Percentiles rank a stretch among this genome's conserved stretches.
Evolutionary conservation across 2,113 vertebrate species (phyloP).

Genomic region (Anser cygnoides): DNA sequence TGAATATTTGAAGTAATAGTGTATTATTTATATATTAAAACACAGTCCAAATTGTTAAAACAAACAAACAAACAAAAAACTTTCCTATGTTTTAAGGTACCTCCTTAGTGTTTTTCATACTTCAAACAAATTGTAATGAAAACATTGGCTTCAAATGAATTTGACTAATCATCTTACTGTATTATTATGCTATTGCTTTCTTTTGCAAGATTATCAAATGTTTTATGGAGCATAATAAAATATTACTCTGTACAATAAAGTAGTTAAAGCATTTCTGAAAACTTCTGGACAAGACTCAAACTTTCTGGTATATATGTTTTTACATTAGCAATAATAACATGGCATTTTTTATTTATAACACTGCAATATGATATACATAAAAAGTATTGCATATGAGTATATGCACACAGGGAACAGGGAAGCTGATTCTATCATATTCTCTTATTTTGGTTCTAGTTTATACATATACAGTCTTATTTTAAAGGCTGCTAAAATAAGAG

Average conservation of each 20-base stretch:
- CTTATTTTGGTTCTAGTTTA: not conserved
- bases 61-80: too few species aligned
- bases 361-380: not conserved
- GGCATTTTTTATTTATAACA: not conserved
- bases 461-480: not conserved
- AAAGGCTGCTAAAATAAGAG: not conserved
- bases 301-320: not conserved
- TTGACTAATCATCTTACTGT: not conserved
- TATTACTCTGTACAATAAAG: not conserved
- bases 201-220: not conserved
- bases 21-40: not conserved
- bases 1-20: slow-evolving; percentile 34
- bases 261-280: not conserved
- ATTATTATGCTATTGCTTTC: not conserved
- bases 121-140: not conserved
- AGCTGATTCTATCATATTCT: not conserved
- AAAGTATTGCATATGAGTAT: not conserved
- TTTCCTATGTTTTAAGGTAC: not conserved
- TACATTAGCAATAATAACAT: not conserved
- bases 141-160: not conserved
- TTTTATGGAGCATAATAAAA: not conserved
- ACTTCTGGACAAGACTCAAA: not conserved
- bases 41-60: not conserved
- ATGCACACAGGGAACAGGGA: not conserved
- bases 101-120: not conserved